Evolutionary conservation across 1,140 invertebrate genomes (phyloP).

Genomic region (Capitella teleta): DNA sequence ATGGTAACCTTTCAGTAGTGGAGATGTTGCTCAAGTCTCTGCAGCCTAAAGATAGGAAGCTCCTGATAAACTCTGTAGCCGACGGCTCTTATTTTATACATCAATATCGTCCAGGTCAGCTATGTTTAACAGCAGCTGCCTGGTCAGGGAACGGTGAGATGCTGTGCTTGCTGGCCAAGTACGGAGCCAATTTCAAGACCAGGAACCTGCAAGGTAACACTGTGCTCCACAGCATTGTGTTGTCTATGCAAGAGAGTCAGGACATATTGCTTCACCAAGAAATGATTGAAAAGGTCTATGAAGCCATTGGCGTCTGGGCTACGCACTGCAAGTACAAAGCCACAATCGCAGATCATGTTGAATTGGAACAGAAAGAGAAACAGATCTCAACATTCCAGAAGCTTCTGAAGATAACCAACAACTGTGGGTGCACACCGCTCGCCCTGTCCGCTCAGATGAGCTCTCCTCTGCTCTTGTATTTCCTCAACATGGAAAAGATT

Average conservation of each 20-base stretch:
- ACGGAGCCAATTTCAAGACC: neutral
- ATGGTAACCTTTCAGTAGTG: neutral
- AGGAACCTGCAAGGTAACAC: neutral
- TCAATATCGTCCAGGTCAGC: neutral
- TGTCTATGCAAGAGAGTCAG: neutral
- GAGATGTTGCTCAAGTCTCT: neutral
- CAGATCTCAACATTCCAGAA: neutral
- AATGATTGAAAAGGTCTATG: slow-evolving; percentile 1
- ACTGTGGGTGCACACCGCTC: slow-evolving; percentile 1
- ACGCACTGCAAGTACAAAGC: neutral
- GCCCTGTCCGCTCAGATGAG: neutral
- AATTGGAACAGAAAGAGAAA: neutral
- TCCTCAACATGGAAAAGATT: slow-evolving; percentile 7
- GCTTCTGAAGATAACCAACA: neutral
- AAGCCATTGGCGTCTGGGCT: neutral
- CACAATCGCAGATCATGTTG: neutral
- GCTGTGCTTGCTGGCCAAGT: neutral
- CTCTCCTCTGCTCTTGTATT: neutral
- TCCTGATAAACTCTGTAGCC: slow-evolving; percentile 1
- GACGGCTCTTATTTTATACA: slow-evolving; percentile 1
- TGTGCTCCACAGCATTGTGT: neutral
- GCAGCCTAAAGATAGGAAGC: neutral
- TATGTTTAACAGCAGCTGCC: slow-evolving; percentile 3
- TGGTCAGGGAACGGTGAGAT: neutral
- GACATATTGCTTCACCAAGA: neutral